Percentiles rank a stretch among this genome's conserved stretches.
Conservation (phyloP, 2,888 invertebrate genomes). For the Nymphalis urticae region DNA sequence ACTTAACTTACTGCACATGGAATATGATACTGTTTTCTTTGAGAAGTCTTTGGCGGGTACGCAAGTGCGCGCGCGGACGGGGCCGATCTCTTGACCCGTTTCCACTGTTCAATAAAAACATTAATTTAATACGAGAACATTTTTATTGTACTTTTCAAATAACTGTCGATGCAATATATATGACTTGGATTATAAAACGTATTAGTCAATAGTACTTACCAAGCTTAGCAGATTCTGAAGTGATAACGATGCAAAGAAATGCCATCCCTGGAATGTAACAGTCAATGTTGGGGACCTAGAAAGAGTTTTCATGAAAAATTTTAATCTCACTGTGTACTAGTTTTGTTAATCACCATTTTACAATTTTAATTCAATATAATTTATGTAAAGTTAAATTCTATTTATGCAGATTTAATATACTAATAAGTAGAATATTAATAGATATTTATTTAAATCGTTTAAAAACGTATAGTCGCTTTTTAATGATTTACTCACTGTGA, state of each 20-base stretch:
- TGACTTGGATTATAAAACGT: too few relatives aligned
- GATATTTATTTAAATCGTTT: too few relatives aligned
- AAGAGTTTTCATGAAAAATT: constrained; percentile 1
- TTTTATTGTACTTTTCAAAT: background rate
- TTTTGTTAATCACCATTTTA: too few relatives aligned
- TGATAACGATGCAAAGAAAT: constrained; percentile 73
- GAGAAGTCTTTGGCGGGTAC: constrained; percentile 74
- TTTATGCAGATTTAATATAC: background rate
- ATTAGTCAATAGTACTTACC: constrained; percentile 51
- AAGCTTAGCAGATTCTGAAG: constrained; percentile 72
- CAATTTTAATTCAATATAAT: background rate
- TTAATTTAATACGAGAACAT: background rate
- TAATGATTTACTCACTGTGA: constrained; percentile 55
- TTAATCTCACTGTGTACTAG: too few relatives aligned
- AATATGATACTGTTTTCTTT: constrained; percentile 73
- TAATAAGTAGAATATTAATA: too few relatives aligned
- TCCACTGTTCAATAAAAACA: constrained; percentile 55
- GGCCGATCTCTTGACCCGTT: constrained; percentile 73
- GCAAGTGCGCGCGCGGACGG: constrained; percentile 74
- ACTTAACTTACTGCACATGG: constrained; percentile 73
- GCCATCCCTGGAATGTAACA: constrained; percentile 78
- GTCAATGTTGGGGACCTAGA: constrained; percentile 73
- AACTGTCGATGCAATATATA: too few relatives aligned
- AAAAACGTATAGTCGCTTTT: too few relatives aligned
- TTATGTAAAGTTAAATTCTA: background rate